Conservation (phyloP, 2,888 invertebrate genomes). For the Neoascia interrupta region DNA sequence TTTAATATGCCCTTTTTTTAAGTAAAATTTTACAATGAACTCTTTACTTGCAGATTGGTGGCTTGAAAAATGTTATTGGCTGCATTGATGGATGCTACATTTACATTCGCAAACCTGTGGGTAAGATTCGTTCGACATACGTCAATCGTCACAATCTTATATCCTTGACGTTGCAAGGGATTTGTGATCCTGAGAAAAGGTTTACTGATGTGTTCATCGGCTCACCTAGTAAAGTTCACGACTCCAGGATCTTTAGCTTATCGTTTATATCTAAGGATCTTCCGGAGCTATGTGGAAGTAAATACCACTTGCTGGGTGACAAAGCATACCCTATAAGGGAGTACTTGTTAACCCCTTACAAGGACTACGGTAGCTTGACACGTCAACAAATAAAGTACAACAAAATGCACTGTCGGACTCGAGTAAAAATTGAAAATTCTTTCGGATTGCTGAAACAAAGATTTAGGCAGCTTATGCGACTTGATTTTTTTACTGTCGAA, state of each 20-base stretch:
- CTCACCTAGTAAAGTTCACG: constrained; percentile 73
- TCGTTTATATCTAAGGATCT: constrained; percentile 63
- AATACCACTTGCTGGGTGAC: constrained; percentile 54
- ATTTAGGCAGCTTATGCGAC: constrained; percentile 61
- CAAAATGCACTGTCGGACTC: constrained; percentile 70
- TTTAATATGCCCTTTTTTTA: too few species aligned
- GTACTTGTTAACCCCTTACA: constrained; percentile 71
- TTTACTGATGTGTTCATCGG: constrained; percentile 74
- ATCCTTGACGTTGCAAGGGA: constrained; percentile 72
- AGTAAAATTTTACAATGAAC: too few species aligned
- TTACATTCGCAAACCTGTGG: too few species aligned
- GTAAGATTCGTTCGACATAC: constrained; percentile 74
- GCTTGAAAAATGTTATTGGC: too few species aligned
- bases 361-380: constrained; percentile 72
- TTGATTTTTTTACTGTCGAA: constrained; percentile 51
- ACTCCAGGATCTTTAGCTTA: constrained; percentile 71
- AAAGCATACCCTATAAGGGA: constrained; percentile 49
- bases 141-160: constrained; percentile 70
- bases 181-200: constrained; percentile 71
- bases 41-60: too few species aligned
- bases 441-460: constrained; percentile 73
- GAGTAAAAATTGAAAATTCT: constrained; percentile 74
- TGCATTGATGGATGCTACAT: too few species aligned
- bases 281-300: constrained; percentile 55
- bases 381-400: constrained; percentile 71